These are phyloP conservation scores for Porites rus DNA, from an alignment of 92 coral and sea anemone genomes.

Conservation along the genomic window DNA sequence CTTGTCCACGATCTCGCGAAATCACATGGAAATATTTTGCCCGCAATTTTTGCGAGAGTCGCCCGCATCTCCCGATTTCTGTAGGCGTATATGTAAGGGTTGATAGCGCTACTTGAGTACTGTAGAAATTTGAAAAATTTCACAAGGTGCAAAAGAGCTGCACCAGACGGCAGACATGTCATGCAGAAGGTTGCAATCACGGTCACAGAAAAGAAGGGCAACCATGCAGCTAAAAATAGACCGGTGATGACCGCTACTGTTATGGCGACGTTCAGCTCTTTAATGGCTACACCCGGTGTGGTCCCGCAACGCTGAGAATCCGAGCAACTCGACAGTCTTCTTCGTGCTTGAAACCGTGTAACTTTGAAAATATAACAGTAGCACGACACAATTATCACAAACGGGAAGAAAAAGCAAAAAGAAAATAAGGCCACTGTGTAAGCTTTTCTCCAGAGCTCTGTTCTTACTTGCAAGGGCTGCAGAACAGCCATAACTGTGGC, in stretches of 20 bases:
- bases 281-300: slow-evolving; percentile 69
- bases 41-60: slow-evolving; percentile 58
- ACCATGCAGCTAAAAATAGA: slow-evolving; percentile 81
- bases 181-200: slow-evolving; percentile 68
- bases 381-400: slow-evolving; percentile 66
- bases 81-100: slow-evolving; percentile 92
- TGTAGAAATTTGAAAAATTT: slow-evolving; percentile 89
- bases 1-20: slow-evolving; percentile 10
- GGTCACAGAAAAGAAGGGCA: slow-evolving; percentile 81
- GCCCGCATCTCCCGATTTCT: slow-evolving; percentile 78
- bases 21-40: slow-evolving; percentile 19
- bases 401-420: slow-evolving; percentile 75
- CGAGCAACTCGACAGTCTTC: slow-evolving; percentile 48
- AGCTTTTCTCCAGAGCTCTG: slow-evolving; percentile 47
- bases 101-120: slow-evolving; percentile 79
- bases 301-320: slow-evolving; percentile 54
- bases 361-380: slow-evolving; percentile 77
- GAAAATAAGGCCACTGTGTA: slow-evolving; percentile 65
- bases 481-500: slow-evolving; percentile 69
- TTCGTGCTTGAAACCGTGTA: slow-evolving; percentile 69
- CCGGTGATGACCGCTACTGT: slow-evolving; percentile 84
- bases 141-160: slow-evolving; percentile 57
- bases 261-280: slow-evolving; percentile 74
- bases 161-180: slow-evolving; percentile 43
- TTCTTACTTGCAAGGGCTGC: slow-evolving; percentile 45